Base-by-base conservation (phyloP, 2,797 vertebrate species). In the Malurus splendens region DNA sequence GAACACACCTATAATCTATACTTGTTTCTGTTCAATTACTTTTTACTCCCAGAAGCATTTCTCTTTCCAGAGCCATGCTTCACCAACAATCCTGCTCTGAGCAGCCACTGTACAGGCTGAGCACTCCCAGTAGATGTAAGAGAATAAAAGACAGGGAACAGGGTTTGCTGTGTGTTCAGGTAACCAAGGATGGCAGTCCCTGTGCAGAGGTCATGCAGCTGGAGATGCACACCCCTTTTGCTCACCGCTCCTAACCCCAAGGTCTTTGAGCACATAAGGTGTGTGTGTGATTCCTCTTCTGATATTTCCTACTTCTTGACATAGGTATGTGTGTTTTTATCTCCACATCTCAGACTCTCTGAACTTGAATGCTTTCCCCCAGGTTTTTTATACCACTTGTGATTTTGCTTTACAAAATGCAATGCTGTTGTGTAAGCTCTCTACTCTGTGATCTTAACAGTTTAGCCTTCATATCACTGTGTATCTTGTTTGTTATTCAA, bases 381-480 rank as follows among this genome's bases (percentile, higher is more conserved):
- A 72, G 36, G 38, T 75, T 86, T 74, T 77, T 80, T 67, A 39
- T 14, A 64, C 47, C 54, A 28, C 39, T 74, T 82, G 36, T 33
- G 47, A 56, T 72, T 64, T 90, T 55, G n/a, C 84, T 85, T 90
- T 45, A 71, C 24, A 84, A 76, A 91, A 87, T 2, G 44, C 8
- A 27, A 20, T 1, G 15, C 42, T 38, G 14, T 20, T 60, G 45
- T 60, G 47, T 79, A 66, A 91, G 50, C 27, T 47, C 50, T 57
- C 17, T 14, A 50, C 25, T 73, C 54, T 28, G 61, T 71, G 52
- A 82, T 73, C 59, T 56, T 38, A 64, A 66, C 6, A 73, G 42
- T 76, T 82, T 36, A 42, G 39, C 55, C 60, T 86, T 62, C 38
- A 12, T 50, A 27, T 55, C 18, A 59, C 24, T 59, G 27, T n/a